Conservation (phyloP, 2,888 invertebrate genomes). For the Drosophila paramelanica region DNA sequence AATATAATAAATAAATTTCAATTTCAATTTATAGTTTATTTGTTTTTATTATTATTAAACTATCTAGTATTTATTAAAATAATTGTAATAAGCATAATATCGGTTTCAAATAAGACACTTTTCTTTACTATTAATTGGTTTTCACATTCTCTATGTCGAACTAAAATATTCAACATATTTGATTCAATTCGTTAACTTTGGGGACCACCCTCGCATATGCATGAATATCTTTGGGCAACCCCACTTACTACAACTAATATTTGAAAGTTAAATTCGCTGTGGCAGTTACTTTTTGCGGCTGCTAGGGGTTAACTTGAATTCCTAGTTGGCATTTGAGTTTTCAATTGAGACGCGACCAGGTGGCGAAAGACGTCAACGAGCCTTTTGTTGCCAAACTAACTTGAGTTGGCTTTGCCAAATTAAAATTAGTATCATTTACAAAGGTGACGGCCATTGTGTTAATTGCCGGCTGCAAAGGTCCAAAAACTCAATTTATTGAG, state of each 20-base stretch:
- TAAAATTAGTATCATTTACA: conserved; percentile 70
- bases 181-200: neutral
- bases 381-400: conserved; percentile 27
- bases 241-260: conserved; percentile 15
- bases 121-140: too few species aligned
- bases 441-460: conserved; percentile 45
- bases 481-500: conserved; percentile 62
- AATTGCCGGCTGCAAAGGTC: conserved; percentile 52
- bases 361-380: conserved; percentile 27
- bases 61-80: too few species aligned
- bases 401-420: conserved; percentile 43
- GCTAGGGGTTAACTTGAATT: conserved; percentile 44
- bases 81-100: too few species aligned
- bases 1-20: too few species aligned
- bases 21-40: too few species aligned
- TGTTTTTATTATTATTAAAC: too few species aligned
- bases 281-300: conserved; percentile 57
- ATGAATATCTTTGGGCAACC: conserved; percentile 5
- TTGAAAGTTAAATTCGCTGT: conserved; percentile 50
- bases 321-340: conserved; percentile 60
- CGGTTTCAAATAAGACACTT: too few species aligned
- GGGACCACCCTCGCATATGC: neutral
- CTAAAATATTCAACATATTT: too few species aligned
- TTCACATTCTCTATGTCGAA: too few species aligned
- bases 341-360: conserved; percentile 62